phyloP scores from a whole-genome alignment of 2,113 vertebrate species.

The Sclerurus mexicanus region DNA sequence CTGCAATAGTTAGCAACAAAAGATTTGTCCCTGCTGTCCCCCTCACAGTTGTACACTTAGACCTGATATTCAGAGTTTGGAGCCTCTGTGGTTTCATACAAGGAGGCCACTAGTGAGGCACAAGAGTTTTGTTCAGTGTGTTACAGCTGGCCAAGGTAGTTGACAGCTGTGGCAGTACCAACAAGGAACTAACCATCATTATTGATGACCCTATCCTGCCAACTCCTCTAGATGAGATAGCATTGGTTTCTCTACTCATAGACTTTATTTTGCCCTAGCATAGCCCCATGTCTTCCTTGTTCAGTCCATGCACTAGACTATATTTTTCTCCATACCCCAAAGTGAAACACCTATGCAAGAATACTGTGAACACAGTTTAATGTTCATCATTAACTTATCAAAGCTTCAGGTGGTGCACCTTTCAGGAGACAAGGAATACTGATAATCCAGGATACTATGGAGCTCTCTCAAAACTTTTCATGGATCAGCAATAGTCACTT shows the following conservation, averaged over 20 bases:
- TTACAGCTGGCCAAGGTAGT: background rate
- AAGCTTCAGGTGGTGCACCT: background rate
- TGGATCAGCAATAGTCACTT: background rate
- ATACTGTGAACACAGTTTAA: background rate
- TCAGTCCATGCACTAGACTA: background rate
- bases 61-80: background rate
- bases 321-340: background rate
- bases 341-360: background rate
- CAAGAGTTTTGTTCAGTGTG: background rate
- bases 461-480: background rate
- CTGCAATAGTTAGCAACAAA: background rate
- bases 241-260: background rate
- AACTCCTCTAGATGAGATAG: background rate
- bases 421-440: background rate
- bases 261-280: background rate
- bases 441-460: background rate
- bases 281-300: rapidly evolving
- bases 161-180: background rate
- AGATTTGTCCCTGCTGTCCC: background rate
- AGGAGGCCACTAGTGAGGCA: background rate
- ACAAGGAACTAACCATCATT: background rate
- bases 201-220: rapidly evolving
- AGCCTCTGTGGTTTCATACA: background rate
- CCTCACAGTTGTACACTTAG: background rate
- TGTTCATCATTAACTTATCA: background rate